Evolutionary conservation across 2,113 vertebrate species (phyloP).

Genomic region (crab-eating macaque (Macaca fascicularis)): DNA sequence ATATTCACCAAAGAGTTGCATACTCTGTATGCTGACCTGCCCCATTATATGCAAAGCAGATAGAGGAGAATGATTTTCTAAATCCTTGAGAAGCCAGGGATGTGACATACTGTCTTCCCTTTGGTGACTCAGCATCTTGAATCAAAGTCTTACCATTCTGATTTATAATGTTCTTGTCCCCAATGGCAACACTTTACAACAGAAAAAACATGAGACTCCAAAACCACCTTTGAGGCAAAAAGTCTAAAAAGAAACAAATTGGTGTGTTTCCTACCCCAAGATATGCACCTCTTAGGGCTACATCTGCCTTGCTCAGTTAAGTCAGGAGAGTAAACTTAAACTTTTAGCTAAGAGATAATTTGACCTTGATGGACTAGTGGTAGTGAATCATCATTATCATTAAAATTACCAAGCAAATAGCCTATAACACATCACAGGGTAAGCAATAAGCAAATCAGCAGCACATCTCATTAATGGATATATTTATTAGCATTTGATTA

Average conservation of each 20-base stretch:
- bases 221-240: not conserved
- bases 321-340: not conserved
- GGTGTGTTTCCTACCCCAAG: not conserved
- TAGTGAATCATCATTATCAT: not conserved
- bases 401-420: not conserved
- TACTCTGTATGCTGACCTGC: not conserved
- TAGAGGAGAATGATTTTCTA: not conserved
- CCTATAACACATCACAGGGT: not conserved
- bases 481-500: slow-evolving; percentile 7
- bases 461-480: not conserved
- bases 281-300: not conserved
- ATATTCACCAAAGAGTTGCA: not conserved
- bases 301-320: not conserved
- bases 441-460: slow-evolving; percentile 15
- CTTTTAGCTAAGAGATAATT: not conserved
- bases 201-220: not conserved
- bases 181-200: not conserved
- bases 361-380: not conserved
- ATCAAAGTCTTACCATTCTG: not conserved
- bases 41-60: not conserved
- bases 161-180: not conserved
- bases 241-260: not conserved
- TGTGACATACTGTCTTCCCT: not conserved
- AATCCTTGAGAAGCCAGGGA: not conserved
- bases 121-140: not conserved